Evolutionary conservation across 2,113 vertebrate species (phyloP).

Genomic region (Nerophis lumbriciformis): DNA sequence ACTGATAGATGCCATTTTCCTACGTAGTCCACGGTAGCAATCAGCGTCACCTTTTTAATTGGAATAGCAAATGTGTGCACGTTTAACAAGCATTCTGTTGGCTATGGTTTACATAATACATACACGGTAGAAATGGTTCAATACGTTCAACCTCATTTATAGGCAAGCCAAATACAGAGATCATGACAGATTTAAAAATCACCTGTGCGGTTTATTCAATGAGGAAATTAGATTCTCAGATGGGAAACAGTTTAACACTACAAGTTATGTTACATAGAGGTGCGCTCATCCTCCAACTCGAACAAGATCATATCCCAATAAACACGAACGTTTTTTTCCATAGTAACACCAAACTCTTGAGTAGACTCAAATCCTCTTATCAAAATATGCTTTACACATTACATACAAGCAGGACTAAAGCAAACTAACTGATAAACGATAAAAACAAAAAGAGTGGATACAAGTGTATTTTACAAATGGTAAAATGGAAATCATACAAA

Average conservation of each 20-base stretch:
- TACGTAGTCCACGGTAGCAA: too few species aligned
- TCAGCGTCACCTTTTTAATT: too few species aligned
- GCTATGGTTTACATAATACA: too few species aligned
- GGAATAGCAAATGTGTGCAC: too few species aligned
- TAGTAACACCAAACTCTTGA: slow-evolving; percentile 36
- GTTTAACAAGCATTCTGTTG: too few species aligned
- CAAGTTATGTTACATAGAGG: slow-evolving; percentile 60
- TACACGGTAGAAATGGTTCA: too few species aligned
- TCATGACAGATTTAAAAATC: slow-evolving; percentile 56
- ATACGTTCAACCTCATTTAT: too few species aligned
- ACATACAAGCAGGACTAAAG: slow-evolving; percentile 69
- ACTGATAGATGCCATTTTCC: too few species aligned
- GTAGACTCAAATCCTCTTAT: slow-evolving; percentile 41
- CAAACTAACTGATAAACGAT: slow-evolving; percentile 55
- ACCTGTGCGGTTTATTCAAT: slow-evolving; percentile 60
- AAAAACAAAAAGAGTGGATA: slow-evolving; percentile 56
- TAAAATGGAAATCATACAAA: slow-evolving; percentile 71
- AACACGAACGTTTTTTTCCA: background rate
- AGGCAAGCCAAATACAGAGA: background rate
- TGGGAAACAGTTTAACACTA: slow-evolving; percentile 59
- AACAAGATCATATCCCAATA: slow-evolving; percentile 35
- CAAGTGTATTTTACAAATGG: slow-evolving; percentile 62
- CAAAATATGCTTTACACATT: slow-evolving; percentile 72
- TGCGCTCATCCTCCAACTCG: slow-evolving; percentile 31
- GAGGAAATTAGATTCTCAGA: slow-evolving; percentile 52